Conservation (phyloP, 2,113 vertebrate species). For the Tenebrosternarchus preto region DNA sequence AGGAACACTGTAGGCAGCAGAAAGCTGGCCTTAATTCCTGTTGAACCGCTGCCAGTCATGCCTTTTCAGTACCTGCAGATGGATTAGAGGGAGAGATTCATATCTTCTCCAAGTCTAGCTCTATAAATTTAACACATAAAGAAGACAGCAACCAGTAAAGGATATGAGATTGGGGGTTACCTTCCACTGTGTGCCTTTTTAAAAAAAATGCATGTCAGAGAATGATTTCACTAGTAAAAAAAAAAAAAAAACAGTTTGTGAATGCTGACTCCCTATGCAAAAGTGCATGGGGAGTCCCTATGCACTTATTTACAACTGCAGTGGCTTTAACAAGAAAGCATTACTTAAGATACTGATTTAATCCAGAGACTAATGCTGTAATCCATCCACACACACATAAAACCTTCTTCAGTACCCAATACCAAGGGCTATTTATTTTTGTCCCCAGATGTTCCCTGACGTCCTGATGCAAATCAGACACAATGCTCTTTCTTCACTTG, state of each 20-base stretch:
- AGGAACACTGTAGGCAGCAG: not conserved
- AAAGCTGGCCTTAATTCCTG: slow-evolving; percentile 17
- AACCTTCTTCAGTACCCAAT: slow-evolving; percentile 8
- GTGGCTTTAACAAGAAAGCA: not conserved
- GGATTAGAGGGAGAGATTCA: slow-evolving; percentile 40
- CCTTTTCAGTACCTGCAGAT: slow-evolving; percentile 43
- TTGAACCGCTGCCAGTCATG: not conserved
- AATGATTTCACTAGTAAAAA: slow-evolving; percentile 4
- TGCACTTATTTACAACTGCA: not conserved
- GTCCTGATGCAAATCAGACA: not conserved
- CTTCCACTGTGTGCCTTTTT: slow-evolving; percentile 37
- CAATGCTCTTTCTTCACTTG: not conserved
- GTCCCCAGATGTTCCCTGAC: slow-evolving; percentile 7
- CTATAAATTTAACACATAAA: slow-evolving; percentile 47
- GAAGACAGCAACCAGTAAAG: slow-evolving; percentile 36
- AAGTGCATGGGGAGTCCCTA: too few relatives aligned
- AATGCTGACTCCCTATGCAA: not conserved
- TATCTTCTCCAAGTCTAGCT: slow-evolving; percentile 26
- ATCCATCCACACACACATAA: slow-evolving; percentile 3
- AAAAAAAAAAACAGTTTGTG: slow-evolving; percentile 14
- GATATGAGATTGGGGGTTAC: slow-evolving; percentile 38
- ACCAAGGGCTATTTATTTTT: slow-evolving; percentile 4
- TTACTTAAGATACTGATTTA: not conserved
- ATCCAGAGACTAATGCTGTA: not conserved
- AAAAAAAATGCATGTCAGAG: slow-evolving; percentile 43